Base-by-base conservation (phyloP, 1,140 invertebrate genomes). In the Lepeophtheirus salmonis region DNA sequence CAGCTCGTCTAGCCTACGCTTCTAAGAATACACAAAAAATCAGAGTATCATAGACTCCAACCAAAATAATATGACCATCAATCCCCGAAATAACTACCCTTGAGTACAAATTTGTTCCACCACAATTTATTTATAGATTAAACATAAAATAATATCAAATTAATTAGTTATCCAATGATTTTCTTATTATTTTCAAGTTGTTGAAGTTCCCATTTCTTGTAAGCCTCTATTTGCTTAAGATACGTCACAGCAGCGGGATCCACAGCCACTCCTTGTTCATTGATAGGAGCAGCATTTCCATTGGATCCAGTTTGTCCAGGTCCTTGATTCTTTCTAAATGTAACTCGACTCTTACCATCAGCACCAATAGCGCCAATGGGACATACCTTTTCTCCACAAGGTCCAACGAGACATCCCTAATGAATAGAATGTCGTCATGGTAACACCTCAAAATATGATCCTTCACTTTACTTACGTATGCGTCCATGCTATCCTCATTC, bases 161-260 rank as follows among this genome's bases (percentile, higher is more conserved):
- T n/a, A n/a, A n/a, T n/a, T n/a, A n/a, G n/a, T 20, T 54, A 54
- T 12, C 52, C 52, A 20, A 54, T 54, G 2, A 54, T 18, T 24
- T 54, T 54, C 13, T 23, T 54, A n/a, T 54, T 54, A 17, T 54
- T 54, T 23, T 54, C 52, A n/a, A 54, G 14, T 54, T 20, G 52
- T 54, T 54, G 52, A 20, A 54, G 23, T 13, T 54, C 52, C 55
- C 55, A 57, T 16, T 24, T 30, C 17, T 26, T 57, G 55, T 57
- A 57, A n/a, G 22, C 55, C 26, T 57, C 22, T 12, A 55, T 21
- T 20, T 61, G 59, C 25, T 61, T 61, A n/a, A 56, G 20, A 14
- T 53, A 53, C 18, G 50, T 61, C 14, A 56, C 59, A 6, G 59
- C 59, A 18, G 59, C 59, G n/a, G 59, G 59, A 50, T 61, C 59